Base-by-base conservation (phyloP, 1,140 invertebrate species). In the Drosophila nebulosa region DNA sequence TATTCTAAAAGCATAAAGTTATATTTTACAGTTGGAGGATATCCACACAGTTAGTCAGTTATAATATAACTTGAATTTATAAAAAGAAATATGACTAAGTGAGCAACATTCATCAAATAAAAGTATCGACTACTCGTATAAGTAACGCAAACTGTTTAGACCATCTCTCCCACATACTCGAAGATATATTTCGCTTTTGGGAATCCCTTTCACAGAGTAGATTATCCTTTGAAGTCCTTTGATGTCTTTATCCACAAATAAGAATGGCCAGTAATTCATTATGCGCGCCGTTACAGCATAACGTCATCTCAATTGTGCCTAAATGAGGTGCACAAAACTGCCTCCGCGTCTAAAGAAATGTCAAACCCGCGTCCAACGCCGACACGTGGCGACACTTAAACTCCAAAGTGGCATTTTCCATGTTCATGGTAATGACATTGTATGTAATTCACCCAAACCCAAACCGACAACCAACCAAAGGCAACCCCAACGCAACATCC, bases 311-410 rank as follows among this genome's bases (percentile, higher is more conserved):
- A 24, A 60, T 62, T 67, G 59, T 66, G 32, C 39, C 24, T 67
- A 62, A 67, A 67, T 67, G 52, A 74, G 65, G 63, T 26, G 59
- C 50, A 30, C 52, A 55, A 55, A 55, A 66, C 71, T 59, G 26
- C 27, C 42, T 72, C 59, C 42, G 21, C 27, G 35, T 72, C 59
- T 26, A 52, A 39, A 64, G n/a, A 71, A 64, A 59, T 53, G 27
- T 51, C 39, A 39, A 30, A 12, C 30, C 22, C 50, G 52, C 21
- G 56, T 39, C 32, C 46, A 9, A 21, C n/a, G 9, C 10, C 24
- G 42, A 53, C 74, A 76, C 74, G 74, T 76, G 74, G 65, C 65
- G n/a, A 63, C 74, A 76, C 74, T 76, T 76, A 76, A 30, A 76
- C 46, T 64, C 73, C 32, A 36, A 76, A 76, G 74, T 76, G 74